Evolutionary conservation across 2,113 vertebrate genomes (phyloP).

Genomic region (Pimephales promelas): DNA sequence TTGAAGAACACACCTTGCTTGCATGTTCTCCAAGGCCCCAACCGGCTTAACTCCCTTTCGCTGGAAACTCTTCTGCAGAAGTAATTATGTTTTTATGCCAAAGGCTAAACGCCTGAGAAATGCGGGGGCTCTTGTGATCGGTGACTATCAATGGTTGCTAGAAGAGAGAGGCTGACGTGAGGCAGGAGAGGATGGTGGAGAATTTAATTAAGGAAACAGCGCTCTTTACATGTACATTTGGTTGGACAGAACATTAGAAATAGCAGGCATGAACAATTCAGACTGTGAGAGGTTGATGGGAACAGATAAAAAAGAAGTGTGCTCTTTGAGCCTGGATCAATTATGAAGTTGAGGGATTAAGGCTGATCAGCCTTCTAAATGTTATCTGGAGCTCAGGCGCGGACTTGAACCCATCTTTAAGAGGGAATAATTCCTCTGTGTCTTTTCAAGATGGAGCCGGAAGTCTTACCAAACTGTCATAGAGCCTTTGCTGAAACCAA

Average conservation of each 20-base stretch:
- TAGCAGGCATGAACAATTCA: constrained; percentile 61
- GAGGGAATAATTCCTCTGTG: constrained; percentile 6
- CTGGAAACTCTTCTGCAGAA: constrained; percentile 11
- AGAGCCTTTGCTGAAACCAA: neutral
- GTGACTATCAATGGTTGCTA: constrained; percentile 24
- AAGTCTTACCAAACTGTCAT: neutral
- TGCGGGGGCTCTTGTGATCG: constrained; percentile 3
- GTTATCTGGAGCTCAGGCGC: constrained; percentile 19
- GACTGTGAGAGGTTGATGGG: constrained; percentile 38
- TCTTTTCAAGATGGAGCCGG: neutral
- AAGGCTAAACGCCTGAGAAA: constrained; percentile 33
- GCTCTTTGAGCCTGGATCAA: constrained; percentile 7
- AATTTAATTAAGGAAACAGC: constrained; percentile 5
- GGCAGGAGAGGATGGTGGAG: neutral
- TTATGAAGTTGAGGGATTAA: constrained; percentile 29
- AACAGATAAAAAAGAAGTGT: constrained; percentile 8
- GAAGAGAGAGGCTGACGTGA: neutral
- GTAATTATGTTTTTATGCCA: constrained; percentile 35
- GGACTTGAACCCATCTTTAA: constrained; percentile 3
- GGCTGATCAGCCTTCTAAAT: constrained; percentile 18
- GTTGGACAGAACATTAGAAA: constrained; percentile 59
- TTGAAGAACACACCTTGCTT: neutral
- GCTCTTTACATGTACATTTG: neutral
- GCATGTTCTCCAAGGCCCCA: neutral
- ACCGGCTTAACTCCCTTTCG: neutral